A percentile compares a stretch with the other conserved stretches of the same genome.
Evolutionary conservation across 2,888 invertebrate species (phyloP).

Genomic region (Therioaphis trifolii): DNA sequence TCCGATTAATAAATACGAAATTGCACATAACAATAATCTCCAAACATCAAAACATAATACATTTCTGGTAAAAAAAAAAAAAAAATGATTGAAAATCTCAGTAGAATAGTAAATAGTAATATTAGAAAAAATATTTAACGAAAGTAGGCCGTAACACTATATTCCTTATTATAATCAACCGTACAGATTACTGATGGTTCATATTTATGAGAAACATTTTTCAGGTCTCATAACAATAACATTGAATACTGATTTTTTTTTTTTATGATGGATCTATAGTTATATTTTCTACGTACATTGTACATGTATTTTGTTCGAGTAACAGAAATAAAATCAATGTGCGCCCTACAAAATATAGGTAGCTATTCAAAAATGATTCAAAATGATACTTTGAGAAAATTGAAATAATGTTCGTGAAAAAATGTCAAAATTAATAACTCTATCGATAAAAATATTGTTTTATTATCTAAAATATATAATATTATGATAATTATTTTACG

Average conservation of each 20-base stretch:
- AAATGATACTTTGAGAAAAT: too few relatives aligned
- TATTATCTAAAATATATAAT: too few relatives aligned
- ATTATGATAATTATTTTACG: too few relatives aligned
- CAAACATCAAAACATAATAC: not conserved
- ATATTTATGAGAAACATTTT: conserved; percentile 31
- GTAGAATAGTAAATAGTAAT: not conserved
- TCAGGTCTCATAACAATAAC: conserved; percentile 50
- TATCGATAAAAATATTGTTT: too few relatives aligned
- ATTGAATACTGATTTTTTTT: conserved; percentile 17
- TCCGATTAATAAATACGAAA: not conserved
- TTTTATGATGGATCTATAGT: conserved; percentile 27
- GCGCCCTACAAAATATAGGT: not conserved
- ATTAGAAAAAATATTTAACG: not conserved
- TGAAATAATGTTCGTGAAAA: too few relatives aligned
- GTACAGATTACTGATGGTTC: conserved; percentile 22
- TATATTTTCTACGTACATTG: not conserved
- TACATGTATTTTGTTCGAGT: not conserved
- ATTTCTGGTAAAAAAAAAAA: not conserved
- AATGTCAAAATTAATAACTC: too few relatives aligned
- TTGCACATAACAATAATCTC: not conserved
- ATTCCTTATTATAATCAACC: conserved; percentile 43
- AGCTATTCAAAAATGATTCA: too few relatives aligned
- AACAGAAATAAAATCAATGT: conserved; percentile 9
- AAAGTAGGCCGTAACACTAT: conserved; percentile 45
- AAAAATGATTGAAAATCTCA: not conserved